phyloP scores from a whole-genome alignment of 2,797 vertebrate genomes.

The Neostethus bicornis region DNA sequence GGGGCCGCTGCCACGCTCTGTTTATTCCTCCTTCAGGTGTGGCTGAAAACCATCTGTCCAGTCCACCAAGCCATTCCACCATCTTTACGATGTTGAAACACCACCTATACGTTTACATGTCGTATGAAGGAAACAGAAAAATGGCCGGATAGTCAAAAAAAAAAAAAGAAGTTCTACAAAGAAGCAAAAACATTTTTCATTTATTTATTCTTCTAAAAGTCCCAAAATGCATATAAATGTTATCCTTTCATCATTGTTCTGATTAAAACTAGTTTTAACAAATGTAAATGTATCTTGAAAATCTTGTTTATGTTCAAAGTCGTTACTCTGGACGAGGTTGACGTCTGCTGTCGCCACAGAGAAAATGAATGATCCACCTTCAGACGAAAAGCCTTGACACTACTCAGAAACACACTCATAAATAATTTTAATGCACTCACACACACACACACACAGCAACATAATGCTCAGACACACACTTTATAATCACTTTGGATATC shows the following conservation, averaged over 20 bases:
- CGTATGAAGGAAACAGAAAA: neutral
- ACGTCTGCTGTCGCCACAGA: conserved; percentile 49
- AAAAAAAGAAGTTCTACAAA: too few species aligned
- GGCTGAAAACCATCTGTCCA: conserved; percentile 41
- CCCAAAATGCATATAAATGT: too few species aligned
- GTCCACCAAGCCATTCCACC: too few species aligned
- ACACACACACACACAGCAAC: neutral
- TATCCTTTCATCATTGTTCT: too few species aligned
- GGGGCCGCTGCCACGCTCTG: neutral
- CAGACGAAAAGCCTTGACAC: conserved; percentile 52
- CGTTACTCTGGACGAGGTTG: conserved; percentile 52
- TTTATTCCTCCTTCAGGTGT: conserved; percentile 43
- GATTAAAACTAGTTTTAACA: too few species aligned
- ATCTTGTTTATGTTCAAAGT: conserved; percentile 32
- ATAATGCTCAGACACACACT: too few species aligned
- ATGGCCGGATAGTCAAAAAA: too few species aligned
- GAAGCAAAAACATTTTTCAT: too few species aligned
- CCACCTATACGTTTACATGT: neutral
- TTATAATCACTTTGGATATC: too few species aligned
- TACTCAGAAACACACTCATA: conserved; percentile 16
- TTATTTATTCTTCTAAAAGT: too few species aligned
- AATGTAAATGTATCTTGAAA: too few species aligned
- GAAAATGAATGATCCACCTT: conserved; percentile 59
- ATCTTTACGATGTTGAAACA: conserved; percentile 12
- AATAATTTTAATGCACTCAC: neutral